Evolutionary conservation across 2,797 vertebrate species (phyloP).

Genomic region (Syndactyla subalaris): DNA sequence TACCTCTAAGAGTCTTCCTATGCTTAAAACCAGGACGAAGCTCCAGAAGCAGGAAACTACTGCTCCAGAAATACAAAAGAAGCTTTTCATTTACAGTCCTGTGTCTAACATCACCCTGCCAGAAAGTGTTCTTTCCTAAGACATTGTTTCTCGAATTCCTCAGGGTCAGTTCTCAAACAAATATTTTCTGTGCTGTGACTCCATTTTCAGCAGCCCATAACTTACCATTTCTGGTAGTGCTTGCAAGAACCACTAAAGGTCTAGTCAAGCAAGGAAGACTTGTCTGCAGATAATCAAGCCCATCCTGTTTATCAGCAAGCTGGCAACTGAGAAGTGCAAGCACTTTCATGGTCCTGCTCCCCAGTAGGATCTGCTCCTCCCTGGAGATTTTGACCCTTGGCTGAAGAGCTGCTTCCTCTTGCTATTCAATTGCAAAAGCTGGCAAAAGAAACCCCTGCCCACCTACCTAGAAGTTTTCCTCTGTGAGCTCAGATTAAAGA

Average conservation of each 20-base stretch:
- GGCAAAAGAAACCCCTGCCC: slow-evolving; percentile 1
- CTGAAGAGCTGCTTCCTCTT: neutral
- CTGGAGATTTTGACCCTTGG: neutral
- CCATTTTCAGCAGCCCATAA: neutral
- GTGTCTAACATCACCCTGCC: neutral
- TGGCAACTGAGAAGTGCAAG: neutral
- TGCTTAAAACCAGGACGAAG: neutral
- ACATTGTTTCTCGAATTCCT: neutral
- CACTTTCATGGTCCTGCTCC: neutral
- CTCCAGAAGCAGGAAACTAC: neutral
- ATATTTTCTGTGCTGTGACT: neutral
- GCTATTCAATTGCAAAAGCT: neutral
- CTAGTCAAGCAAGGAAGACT: neutral
- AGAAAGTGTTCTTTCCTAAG: neutral
- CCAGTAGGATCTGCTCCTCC: neutral
- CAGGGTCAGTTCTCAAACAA: neutral
- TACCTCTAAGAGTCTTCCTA: neutral
- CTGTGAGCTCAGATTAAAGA: slow-evolving; percentile 22
- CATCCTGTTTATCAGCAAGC: neutral
- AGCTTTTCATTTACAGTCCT: neutral
- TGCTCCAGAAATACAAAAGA: neutral
- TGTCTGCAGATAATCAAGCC: neutral
- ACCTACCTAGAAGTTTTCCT: slow-evolving; percentile 52
- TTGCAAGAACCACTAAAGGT: neutral
- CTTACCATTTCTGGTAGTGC: neutral